phyloP scores from a whole-genome alignment of 2,888 invertebrate genomes.

The Anticlea derivata region DNA sequence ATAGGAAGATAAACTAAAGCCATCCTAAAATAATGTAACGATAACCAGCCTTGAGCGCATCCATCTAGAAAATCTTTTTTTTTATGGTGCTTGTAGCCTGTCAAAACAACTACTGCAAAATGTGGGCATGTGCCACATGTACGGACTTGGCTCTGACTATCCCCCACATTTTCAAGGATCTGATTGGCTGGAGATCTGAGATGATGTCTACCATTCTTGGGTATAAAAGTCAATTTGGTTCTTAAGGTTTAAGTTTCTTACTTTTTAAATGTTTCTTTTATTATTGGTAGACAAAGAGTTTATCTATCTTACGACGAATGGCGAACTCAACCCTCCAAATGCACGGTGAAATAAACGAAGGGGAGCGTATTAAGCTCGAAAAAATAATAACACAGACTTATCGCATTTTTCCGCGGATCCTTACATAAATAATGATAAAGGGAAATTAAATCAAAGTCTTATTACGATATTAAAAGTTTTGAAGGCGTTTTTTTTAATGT shows the following conservation, averaged over 20 bases:
- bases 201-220: too few species aligned
- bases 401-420: slow-evolving; percentile 71
- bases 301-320: slow-evolving; percentile 27
- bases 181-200: too few species aligned
- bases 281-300: background rate
- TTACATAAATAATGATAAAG: slow-evolving; percentile 84
- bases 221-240: too few species aligned
- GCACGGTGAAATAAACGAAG: slow-evolving; percentile 49
- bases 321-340: slow-evolving; percentile 49
- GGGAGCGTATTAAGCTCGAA: slow-evolving; percentile 59
- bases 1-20: too few species aligned
- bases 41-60: too few species aligned
- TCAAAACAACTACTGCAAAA: too few species aligned
- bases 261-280: background rate
- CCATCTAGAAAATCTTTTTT: too few species aligned
- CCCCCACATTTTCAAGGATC: too few species aligned
- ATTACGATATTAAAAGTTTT: slow-evolving; percentile 82
- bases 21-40: too few species aligned
- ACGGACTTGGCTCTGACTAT: too few species aligned
- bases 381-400: slow-evolving; percentile 77
- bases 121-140: too few species aligned
- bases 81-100: too few species aligned
- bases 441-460: slow-evolving; percentile 84
- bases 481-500: slow-evolving; percentile 80
- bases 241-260: background rate